Base-by-base conservation (phyloP, 2,888 invertebrate species). In the Eupsilia transversa region DNA sequence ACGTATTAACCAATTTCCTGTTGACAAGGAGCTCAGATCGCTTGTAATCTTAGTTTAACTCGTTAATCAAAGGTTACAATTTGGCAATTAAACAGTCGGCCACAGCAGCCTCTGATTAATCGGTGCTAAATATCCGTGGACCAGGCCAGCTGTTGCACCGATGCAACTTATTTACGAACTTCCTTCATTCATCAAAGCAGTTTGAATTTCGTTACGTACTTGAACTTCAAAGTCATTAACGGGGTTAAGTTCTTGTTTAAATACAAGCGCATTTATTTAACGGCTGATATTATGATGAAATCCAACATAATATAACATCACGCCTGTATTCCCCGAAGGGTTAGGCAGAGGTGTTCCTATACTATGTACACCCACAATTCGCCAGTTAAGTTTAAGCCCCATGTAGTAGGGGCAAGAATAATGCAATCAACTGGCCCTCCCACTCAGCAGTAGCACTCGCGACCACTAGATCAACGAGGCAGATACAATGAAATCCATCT, bases 161-260 rank as follows among this genome's bases (percentile, higher is more conserved):
- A 54, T 77, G 82, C 82, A 77, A 73, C 77, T 82, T 84, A 65
- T 73, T 67, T 65, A 71, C 43, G 23, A 84, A 84, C 52, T 82
- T 81, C 27, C 27, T 71, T 73, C 69, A 77, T 84, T 77, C 72
- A 77, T 82, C 70, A 84, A 72, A 70, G n/a, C 66, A 56, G 54
- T 59, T 43, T 2, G 49, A 67, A 63, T 54, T 79, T 54, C 7
- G 12, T 46, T 63, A 35, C 54, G 61, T 35, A 12, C 17, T 38
- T n/a, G 17, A 70, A 52, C 33, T 57, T 83, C 14, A 41, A 78
- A 70, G 49, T 83, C 56, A 43, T 68, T 64, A 67, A 38, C 30
- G 9, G 41, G 14, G 35, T 20, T 56, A 23, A 14, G 12, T 27
- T 49, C 14, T 38, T 54, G 23, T 61, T 70, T 14, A 60, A 64